Evolutionary conservation across 2,113 vertebrate species (phyloP).

Genomic region (Microcebus murinus): DNA sequence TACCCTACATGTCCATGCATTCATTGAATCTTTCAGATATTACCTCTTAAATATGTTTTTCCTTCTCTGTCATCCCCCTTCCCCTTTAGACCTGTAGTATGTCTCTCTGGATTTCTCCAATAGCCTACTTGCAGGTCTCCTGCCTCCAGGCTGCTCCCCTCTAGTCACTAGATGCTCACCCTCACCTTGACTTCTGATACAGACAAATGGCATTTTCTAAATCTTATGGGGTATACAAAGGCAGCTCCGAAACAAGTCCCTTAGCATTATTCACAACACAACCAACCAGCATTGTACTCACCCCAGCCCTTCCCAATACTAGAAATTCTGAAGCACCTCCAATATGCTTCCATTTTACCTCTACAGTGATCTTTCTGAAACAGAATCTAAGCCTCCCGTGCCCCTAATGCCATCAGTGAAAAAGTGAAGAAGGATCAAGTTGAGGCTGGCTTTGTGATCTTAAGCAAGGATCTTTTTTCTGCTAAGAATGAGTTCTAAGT

Average conservation of each 20-base stretch:
- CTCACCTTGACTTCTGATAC: neutral
- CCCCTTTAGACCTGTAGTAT: neutral
- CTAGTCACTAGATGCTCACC: neutral
- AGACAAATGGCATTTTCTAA: neutral
- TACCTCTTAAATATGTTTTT: too few relatives aligned
- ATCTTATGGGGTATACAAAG: neutral
- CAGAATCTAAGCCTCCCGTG: neutral
- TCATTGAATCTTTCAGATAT: neutral
- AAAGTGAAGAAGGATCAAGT: too few relatives aligned
- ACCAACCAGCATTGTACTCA: neutral
- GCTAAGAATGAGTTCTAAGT: neutral
- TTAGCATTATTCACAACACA: neutral
- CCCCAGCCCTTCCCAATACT: neutral
- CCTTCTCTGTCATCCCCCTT: neutral
- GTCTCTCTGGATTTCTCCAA: neutral
- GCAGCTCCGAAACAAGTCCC: neutral
- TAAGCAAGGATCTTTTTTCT: neutral
- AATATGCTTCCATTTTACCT: neutral
- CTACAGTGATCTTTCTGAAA: neutral
- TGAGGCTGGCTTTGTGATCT: neutral
- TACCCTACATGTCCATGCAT: fast-evolving
- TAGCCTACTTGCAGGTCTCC: neutral
- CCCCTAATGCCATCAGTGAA: neutral
- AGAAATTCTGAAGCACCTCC: neutral
- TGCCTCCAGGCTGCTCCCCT: neutral